Evolutionary conservation across 2,888 invertebrate genomes (phyloP).

Genomic region (Malthinus flaveolus): DNA sequence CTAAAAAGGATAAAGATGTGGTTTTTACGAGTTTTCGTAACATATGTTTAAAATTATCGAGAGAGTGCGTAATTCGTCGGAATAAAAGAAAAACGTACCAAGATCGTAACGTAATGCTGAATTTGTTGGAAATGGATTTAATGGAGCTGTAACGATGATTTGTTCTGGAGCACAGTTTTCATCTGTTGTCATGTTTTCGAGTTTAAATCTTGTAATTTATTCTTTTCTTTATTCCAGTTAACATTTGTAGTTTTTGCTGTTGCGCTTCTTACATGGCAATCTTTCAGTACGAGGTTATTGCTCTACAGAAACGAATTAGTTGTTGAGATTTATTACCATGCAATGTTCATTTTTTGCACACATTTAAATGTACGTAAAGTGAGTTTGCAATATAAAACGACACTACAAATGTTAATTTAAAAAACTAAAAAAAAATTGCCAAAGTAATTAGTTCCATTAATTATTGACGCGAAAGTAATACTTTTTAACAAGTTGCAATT

Average conservation of each 20-base stretch:
- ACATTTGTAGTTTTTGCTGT: slow-evolving; percentile 25
- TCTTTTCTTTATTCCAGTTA: slow-evolving; percentile 25
- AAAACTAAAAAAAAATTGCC: no score
- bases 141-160: slow-evolving; percentile 31
- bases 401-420: no score
- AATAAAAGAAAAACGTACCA: not conserved
- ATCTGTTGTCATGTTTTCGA: slow-evolving; percentile 25
- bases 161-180: slow-evolving; percentile 29
- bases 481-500: no score
- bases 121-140: slow-evolving; percentile 31
- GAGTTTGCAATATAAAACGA: no score
- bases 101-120: slow-evolving; percentile 27
- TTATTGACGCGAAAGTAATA: no score
- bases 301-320: slow-evolving; percentile 20
- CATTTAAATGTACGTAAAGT: no score
- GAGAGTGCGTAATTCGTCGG: slow-evolving; percentile 10
- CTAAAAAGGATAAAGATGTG: slow-evolving; percentile 23
- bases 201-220: slow-evolving; percentile 29
- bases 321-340: slow-evolving; percentile 13
- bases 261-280: slow-evolving; percentile 11
- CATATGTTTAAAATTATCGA: slow-evolving; percentile 30
- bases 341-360: not conserved
- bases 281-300: slow-evolving; percentile 19
- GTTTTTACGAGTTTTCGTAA: slow-evolving; percentile 32
- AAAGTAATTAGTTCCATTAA: no score